Evolutionary conservation across 2,113 vertebrate species (phyloP).

Genomic region (Willisornis vidua): DNA sequence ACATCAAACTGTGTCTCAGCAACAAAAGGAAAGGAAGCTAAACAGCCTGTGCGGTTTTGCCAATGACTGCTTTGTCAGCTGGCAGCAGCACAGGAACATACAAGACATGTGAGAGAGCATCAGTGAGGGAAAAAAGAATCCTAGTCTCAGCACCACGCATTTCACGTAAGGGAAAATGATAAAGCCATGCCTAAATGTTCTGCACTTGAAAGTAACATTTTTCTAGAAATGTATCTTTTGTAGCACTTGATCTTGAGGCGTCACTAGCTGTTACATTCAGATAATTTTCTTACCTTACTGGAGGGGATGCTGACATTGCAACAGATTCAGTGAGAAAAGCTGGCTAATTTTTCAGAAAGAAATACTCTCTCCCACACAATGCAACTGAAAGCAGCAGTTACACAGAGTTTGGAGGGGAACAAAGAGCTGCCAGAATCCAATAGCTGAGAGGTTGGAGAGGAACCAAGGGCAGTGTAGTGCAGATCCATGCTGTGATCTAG

Average conservation of each 20-base stretch:
- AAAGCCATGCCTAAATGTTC: neutral
- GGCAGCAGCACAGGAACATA: neutral
- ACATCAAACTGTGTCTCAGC: neutral
- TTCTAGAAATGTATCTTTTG: neutral
- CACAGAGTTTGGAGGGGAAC: neutral
- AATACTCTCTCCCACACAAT: neutral
- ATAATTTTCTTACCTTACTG: slow-evolving; percentile 38
- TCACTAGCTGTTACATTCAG: slow-evolving; percentile 7
- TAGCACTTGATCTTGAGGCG: slow-evolving; percentile 19
- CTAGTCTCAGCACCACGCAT: neutral
- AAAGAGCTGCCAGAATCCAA: neutral
- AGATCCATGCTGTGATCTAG: neutral
- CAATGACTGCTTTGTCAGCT: neutral
- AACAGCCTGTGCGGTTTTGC: neutral
- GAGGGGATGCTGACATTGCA: slow-evolving; percentile 36
- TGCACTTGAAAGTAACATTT: slow-evolving; percentile 49
- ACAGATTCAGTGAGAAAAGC: slow-evolving; percentile 6
- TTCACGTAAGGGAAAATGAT: neutral
- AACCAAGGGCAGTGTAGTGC: neutral
- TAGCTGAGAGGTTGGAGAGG: neutral
- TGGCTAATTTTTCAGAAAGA: slow-evolving; percentile 46
- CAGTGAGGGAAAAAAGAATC: neutral
- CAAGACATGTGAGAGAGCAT: neutral
- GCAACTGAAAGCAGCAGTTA: neutral
- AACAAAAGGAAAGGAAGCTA: neutral